Evolutionary conservation across 92 coral and sea anemone genomes (phyloP), one percentile per base, ranked within the genome.

Genomic region (Parazoanthus darwini): DNA sequence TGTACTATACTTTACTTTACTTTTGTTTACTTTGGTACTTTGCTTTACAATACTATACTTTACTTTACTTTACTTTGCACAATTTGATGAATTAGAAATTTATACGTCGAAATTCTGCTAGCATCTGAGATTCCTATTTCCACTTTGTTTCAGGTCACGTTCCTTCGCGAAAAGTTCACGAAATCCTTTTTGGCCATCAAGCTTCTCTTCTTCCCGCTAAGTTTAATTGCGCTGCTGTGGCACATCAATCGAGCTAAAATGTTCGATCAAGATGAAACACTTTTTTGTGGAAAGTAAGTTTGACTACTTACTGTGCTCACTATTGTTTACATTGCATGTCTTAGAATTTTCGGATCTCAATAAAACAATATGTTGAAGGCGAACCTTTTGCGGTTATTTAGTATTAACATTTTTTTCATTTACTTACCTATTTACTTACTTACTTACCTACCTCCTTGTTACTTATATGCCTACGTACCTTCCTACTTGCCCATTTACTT

Each of bases 211-310:
- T 84, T 73, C 3, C 87, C 87, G 2, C 48, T 84, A 67, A 84
- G 87, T 42, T 50, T 84, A 68, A 20, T 84, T n/a, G 87, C 67
- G 0, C 38, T 84, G 78, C 39, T 84, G 18, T 84, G 79, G 87
- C 87, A 84, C 66, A 84, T 84, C 87, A 84, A 33, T 36, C 29
- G 43, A 20, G 74, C 72, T 56, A 86, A 76, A 56, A 76, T 42
- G 58, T 78, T 86, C 56, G 81, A 78, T 18, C 59, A 84, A 22
- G 89, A 86, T 9, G 89, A 86, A 56, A 86, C 89, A 25, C 26
- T 51, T 44, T 86, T 76, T 54, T 48, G 54, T 43, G 89, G 37
- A 33, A 75, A 86, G 82, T 78, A 58, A 75, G 89, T 86, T 54
- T 46, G 36, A 3, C n/a, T 68, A 18, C 36, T 68, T 68, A 26